These are phyloP conservation scores for Lerista edwardsae DNA, from an alignment of 2,797 vertebrate genomes.

Conservation along the genomic window DNA sequence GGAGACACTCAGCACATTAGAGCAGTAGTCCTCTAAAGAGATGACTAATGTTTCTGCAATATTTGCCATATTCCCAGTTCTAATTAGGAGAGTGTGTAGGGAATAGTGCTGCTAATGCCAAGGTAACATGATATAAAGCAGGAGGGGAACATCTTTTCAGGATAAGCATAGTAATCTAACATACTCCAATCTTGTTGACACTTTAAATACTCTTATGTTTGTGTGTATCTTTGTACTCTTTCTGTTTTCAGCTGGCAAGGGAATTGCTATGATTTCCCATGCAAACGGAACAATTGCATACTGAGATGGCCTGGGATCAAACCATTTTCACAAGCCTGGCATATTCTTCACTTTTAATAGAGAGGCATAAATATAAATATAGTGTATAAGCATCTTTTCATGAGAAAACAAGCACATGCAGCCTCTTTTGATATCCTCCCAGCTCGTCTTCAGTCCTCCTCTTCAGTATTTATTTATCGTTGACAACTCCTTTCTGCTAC, in stretches of 20 bases:
- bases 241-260: constrained; percentile 23
- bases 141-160: neutral
- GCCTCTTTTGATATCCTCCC: neutral
- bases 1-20: constrained; percentile 4
- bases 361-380: constrained; percentile 12
- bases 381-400: constrained; percentile 20
- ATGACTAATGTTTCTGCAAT: constrained; percentile 21
- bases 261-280: neutral
- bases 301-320: constrained; percentile 29
- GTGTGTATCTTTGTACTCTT: neutral
- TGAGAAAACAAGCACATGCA: constrained; percentile 12
- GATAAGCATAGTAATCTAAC: neutral
- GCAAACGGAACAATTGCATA: constrained; percentile 10
- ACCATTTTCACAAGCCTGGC: constrained; percentile 11
- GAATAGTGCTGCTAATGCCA: neutral
- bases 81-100: neutral
- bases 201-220: neutral
- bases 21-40: constrained; percentile 5
- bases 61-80: constrained; percentile 19
- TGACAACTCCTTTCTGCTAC: constrained; percentile 34
- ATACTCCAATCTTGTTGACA: constrained; percentile 23
- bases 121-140: neutral
- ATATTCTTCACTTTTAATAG: constrained; percentile 8
- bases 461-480: constrained; percentile 19
- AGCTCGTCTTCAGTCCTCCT: neutral